Conservation (phyloP, 1,140 invertebrate genomes). For the Habropoda laboriosa region DNA sequence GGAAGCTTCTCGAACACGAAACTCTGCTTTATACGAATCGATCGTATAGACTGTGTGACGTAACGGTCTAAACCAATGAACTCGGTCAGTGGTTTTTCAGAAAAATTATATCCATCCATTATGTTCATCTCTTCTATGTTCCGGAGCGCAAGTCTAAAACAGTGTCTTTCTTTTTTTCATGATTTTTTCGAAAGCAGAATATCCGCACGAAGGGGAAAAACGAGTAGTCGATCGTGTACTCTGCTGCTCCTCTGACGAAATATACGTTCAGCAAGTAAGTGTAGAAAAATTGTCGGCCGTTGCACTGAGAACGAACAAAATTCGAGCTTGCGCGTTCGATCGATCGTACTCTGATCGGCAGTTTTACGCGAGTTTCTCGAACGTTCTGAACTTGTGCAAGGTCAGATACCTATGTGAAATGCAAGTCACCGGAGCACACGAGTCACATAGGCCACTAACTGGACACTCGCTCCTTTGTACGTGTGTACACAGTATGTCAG, state of each 20-base stretch:
- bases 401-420: constrained; percentile 31
- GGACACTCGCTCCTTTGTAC: no score
- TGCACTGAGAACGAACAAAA: constrained; percentile 1
- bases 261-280: no score
- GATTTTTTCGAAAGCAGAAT: no score
- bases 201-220: no score
- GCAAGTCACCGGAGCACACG: constrained; percentile 35
- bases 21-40: constrained; percentile 26
- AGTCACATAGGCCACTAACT: no score
- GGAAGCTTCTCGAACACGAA: constrained; percentile 47
- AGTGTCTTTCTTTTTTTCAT: no score
- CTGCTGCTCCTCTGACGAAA: no score
- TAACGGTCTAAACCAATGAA: background rate
- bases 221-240: no score
- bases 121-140: no score
- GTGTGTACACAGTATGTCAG: no score
- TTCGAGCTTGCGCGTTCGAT: constrained; percentile 34
- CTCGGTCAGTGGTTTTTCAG: background rate
- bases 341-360: constrained; percentile 22
- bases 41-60: constrained; percentile 20
- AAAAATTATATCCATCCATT: background rate
- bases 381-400: constrained; percentile 55
- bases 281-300: background rate
- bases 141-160: background rate
- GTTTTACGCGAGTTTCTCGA: constrained; percentile 41